phyloP scores from a whole-genome alignment of 2,888 invertebrate genomes.

The Cantharis rustica region DNA sequence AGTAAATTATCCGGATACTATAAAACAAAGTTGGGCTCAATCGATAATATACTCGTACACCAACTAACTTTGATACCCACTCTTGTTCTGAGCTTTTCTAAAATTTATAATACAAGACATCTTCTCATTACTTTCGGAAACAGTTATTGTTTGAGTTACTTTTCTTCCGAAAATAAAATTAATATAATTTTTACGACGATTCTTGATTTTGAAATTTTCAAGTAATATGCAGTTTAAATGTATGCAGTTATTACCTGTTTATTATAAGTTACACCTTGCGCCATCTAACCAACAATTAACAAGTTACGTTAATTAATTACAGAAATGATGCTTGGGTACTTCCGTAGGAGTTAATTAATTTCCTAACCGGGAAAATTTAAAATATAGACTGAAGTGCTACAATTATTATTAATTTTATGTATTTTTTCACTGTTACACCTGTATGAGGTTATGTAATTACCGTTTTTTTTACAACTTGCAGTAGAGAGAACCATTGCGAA shows the following conservation, averaged over 20 bases:
- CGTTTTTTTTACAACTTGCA: slow-evolving; percentile 57
- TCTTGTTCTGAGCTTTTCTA: not conserved
- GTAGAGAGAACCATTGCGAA: slow-evolving; percentile 98
- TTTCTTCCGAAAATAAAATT: not conserved
- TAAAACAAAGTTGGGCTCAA: slow-evolving; percentile 40
- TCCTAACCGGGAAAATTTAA: not conserved
- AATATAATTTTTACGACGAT: not conserved
- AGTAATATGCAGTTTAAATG: not conserved
- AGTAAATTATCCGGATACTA: slow-evolving; percentile 44
- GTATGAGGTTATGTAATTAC: slow-evolving; percentile 37
- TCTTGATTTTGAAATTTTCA: not conserved
- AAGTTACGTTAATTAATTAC: not conserved
- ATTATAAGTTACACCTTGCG: not conserved
- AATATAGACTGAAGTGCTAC: not conserved
- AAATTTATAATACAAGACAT: slow-evolving; percentile 10
- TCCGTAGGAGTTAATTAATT: not conserved
- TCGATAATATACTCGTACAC: slow-evolving; percentile 36
- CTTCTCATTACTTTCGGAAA: not conserved
- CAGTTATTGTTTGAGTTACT: not conserved
- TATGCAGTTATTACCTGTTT: not conserved
- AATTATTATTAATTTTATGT: too few species aligned
- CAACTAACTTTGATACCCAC: slow-evolving; percentile 18
- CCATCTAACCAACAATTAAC: not conserved
- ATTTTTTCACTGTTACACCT: too few species aligned
- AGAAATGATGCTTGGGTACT: not conserved